Conservation (phyloP, 53 echinoderm and acorn worm genomes). For the Astropecten irregularis region DNA sequence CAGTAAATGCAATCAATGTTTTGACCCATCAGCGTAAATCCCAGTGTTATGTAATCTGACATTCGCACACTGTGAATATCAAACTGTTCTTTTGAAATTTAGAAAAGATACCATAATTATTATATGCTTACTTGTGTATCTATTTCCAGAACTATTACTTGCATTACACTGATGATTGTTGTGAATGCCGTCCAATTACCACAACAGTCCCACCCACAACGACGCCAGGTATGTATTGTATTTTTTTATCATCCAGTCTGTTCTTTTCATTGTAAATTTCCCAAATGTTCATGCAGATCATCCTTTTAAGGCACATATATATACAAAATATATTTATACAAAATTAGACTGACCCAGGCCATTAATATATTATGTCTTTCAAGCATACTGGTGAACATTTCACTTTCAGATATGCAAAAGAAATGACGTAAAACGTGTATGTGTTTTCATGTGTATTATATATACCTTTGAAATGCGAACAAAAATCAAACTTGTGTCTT, state of each 20-base stretch:
- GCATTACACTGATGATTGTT: neutral
- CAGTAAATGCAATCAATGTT: too few species aligned
- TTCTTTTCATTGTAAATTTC: neutral
- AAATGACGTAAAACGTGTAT: too few species aligned
- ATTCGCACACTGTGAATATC: too few species aligned
- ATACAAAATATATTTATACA: neutral
- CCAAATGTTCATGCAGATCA: neutral
- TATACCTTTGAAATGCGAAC: too few species aligned
- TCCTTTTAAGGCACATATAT: neutral
- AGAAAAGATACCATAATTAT: too few species aligned
- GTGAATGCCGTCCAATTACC: constrained; percentile 27
- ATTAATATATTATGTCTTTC: neutral
- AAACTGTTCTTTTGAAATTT: too few species aligned
- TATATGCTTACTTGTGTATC: too few species aligned
- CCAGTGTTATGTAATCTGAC: too few species aligned
- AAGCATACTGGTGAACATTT: neutral
- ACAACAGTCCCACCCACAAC: constrained; percentile 1
- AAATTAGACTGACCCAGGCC: neutral
- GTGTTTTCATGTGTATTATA: too few species aligned
- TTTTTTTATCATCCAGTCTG: neutral
- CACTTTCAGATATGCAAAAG: neutral
- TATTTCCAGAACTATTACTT: constrained; percentile 22
- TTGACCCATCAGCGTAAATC: too few species aligned
- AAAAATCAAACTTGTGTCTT: too few species aligned
- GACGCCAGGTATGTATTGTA: neutral